Base-by-base conservation (phyloP, 1,140 invertebrate species). In the Ylistrum balloti region DNA sequence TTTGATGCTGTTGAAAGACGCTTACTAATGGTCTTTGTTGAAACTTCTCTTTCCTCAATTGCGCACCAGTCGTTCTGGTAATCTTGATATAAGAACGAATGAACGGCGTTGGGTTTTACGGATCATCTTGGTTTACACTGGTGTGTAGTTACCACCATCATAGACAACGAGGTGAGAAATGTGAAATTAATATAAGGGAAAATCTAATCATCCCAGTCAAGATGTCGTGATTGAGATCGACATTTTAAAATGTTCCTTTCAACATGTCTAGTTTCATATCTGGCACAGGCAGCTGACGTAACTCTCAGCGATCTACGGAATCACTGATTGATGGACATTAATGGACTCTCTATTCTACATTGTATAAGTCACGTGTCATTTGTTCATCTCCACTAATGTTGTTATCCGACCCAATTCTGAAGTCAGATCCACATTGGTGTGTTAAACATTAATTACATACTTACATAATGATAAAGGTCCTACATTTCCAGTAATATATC, bases 181-280 rank as follows among this genome's bases (percentile, higher is more conserved):
- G 56, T 28, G 56, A 9, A 45, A 45, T 45, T 45, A 13, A 74
- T n/a, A 74, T 74, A 28, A 3, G 0, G 11, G 20, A 11, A n/a
- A 74, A 74, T 74, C 56, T 28, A 74, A 74, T 74, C 28, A n/a
- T 74, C n/a, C 28, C n/a, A 45, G 9, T 74, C 56, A 28, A 9
- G 0, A n/a, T 74, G 28, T 74, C 56, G 56, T 74, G 56, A 74
- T 74, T 74, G 56, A 28, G 56, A 28, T 28, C 56, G 56, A 74
- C 56, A n/a, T 74, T 74, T 74, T 74, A 74, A 74, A 74, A 74
- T 74, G 56, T 74, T 74, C 56, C 56, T 74, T 74, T 74, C 56
- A 74, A 74, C 56, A 74, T 74, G 56, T 74, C 56, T 74, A 28
- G 28, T n/a, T 28, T 74, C 56, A 74, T 74, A n/a, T 74, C 56